Evolutionary conservation across 2,888 invertebrate genomes (phyloP), one percentile per base, ranked within the genome.

Genomic region (Eupsilia transversa): DNA sequence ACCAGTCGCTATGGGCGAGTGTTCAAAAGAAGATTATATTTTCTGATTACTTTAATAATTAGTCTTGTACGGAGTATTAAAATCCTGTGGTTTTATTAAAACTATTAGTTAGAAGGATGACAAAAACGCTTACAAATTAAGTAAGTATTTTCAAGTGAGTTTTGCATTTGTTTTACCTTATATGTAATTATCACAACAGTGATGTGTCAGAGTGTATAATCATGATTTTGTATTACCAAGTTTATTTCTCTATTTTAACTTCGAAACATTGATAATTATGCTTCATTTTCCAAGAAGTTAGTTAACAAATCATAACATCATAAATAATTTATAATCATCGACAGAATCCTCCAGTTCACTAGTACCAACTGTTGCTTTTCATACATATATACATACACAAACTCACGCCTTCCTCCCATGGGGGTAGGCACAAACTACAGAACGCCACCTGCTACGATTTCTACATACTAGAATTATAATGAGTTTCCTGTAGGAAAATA

Each of bases 1-100:
- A 63, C 70, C 30, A 46, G 54, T 60, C 35, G 59, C 67, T 67
- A 52, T n/a, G 12, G 63, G 64, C 49, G 54, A 43, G 41, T 72
- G 64, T 67, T 54, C 52, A 63, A 49, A 71, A 66, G 23, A 52
- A 69, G 72, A 82, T 77, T 66, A 70, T 43, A 54, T 63, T 49
- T 69, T 63, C 14, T 41, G 2, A n/a, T 41, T 57, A 54, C 23
- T 68, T 72, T 56, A 43, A 33, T 57, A 54, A 56, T 43, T 43
- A 71, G 17, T 59, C 14, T n/a, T 49, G 41, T 63, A 41, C 1
- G 2, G 9, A 17, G 17, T n/a, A 52, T 23, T 41, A 27, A 27
- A 41, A 56, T 49, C 2, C 2, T 14, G 33, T 14, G 33, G 9
- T 7, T 61, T 66, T 66, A 46, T 46, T 30, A 35, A 70, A 64